Conservation (phyloP, 2,888 invertebrate species). For the Acanthosepion pharaonis region DNA sequence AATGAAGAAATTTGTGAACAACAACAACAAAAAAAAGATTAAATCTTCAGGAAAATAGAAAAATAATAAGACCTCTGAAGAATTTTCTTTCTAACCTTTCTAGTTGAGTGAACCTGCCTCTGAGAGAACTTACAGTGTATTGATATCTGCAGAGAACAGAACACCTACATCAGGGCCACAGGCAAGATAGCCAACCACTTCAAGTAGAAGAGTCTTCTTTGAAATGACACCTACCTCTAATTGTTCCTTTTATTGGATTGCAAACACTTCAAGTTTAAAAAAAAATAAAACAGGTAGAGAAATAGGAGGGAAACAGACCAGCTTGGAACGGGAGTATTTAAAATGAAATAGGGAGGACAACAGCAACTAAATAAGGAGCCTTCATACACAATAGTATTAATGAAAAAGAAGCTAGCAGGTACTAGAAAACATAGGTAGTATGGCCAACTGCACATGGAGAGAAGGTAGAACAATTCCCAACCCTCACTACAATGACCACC, state of each 20-base stretch:
- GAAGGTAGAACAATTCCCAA: background rate
- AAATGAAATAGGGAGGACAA: background rate
- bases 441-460: background rate
- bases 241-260: constrained; percentile 6
- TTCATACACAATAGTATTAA: background rate
- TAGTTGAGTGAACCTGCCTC: background rate
- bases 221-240: background rate
- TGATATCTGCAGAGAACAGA: background rate
- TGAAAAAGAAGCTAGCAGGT: background rate
- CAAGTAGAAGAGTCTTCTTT: background rate
- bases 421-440: background rate
- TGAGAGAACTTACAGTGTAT: background rate
- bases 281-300: background rate
- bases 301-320: background rate
- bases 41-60: background rate
- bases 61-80: background rate
- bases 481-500: background rate
- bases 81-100: background rate
- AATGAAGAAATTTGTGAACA: background rate
- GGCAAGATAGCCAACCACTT: constrained; percentile 33
- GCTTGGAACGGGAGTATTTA: background rate
- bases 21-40: background rate
- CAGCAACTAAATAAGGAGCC: background rate
- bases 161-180: background rate
- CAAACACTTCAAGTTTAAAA: background rate